A percentile compares a stretch with the other conserved stretches of the same genome.
phyloP scores from a whole-genome alignment of 2,797 vertebrate genomes.

The Gymnoscopelus microlampas region DNA sequence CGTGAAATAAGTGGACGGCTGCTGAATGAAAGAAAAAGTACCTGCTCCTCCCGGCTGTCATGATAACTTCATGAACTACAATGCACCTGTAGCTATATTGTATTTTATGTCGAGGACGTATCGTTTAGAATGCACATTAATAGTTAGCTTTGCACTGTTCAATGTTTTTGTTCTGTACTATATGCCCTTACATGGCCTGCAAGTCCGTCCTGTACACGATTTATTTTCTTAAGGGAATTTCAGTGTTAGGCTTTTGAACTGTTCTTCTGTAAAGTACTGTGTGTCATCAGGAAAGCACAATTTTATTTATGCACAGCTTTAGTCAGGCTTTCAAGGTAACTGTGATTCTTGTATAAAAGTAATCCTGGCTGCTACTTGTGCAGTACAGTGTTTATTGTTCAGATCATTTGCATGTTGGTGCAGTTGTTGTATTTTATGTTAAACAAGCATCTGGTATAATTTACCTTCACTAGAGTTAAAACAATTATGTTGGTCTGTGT shows the following conservation, averaged over 20 bases:
- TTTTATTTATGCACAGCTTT: slow-evolving; percentile 53
- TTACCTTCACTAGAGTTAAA: slow-evolving; percentile 40
- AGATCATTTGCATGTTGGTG: slow-evolving; percentile 71
- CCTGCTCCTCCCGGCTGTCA: slow-evolving; percentile 56
- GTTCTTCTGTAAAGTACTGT: slow-evolving; percentile 1
- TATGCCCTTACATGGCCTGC: slow-evolving; percentile 22
- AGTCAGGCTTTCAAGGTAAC: slow-evolving; percentile 45
- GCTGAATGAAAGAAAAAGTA: slow-evolving; percentile 41
- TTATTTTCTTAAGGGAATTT: slow-evolving; percentile 36
- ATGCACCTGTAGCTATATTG: slow-evolving; percentile 63
- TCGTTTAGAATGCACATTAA: slow-evolving; percentile 47
- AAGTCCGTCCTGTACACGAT: not conserved
- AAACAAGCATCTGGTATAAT: slow-evolving; percentile 67
- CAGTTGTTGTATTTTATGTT: slow-evolving; percentile 46
- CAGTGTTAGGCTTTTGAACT: not conserved
- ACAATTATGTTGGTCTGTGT: slow-evolving; percentile 48
- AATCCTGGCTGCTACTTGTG: slow-evolving; percentile 52
- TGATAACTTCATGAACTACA: slow-evolving; percentile 55
- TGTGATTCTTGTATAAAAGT: slow-evolving; percentile 38
- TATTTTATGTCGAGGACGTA: slow-evolving; percentile 41
- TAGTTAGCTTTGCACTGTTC: slow-evolving; percentile 68
- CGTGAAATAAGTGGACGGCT: slow-evolving; percentile 20
- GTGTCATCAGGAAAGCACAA: slow-evolving; percentile 26
- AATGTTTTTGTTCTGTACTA: slow-evolving; percentile 20
- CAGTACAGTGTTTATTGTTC: slow-evolving; percentile 61